Evolutionary conservation across 2,888 invertebrate species (phyloP), one percentile per base, ranked within the genome.

Genomic region (Leptinotarsa tumamoca): DNA sequence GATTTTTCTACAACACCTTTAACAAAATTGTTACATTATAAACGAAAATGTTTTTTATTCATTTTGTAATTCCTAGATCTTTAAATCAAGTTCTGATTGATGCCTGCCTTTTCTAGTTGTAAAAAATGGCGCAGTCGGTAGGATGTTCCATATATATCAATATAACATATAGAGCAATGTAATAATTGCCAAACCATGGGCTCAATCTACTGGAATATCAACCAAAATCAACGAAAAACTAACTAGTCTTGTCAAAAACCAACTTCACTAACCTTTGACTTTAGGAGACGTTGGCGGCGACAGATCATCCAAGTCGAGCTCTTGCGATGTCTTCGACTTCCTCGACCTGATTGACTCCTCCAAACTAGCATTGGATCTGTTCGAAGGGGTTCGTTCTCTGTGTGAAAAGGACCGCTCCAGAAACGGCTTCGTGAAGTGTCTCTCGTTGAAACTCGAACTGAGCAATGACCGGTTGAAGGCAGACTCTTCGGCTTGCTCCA

Each of bases 1-100:
- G 93, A 94, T 86, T 96, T 95, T 87, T 95, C 94, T 1, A 96
- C 95, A 78, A 96, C 93, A 17, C 94, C 95, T 58, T 15, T 14
- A 43, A 10, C 2, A 43, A 43, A 43, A 43, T 43, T 43, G 43
- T 43, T 43, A 10, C 13, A 43, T 43, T 43, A 43, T 13, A 10
- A 43, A 10, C 43, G 10, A 43, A 7, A 43, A 43, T 43, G 43
- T 10, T 43, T 33, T 27, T 5, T 33, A 7, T 33, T 33, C 33
- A 33, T 33, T 33, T 33, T 43, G 10, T 43, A 43, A 43, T 10
- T 43, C 43, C 10, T 43, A 43, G 3, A 43, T 43, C 10, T 43
- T 43, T 43, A 0, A 43, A 43, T 43, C 43, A 10, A 43, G 43
- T 43, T 43, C 43, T 43, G 0, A 43, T 43, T 43, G 10, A 43